A percentile compares a stretch with the other conserved stretches of the same genome.
Conservation (phyloP, 2,113 vertebrate species). For the Vombatus ursinus region DNA sequence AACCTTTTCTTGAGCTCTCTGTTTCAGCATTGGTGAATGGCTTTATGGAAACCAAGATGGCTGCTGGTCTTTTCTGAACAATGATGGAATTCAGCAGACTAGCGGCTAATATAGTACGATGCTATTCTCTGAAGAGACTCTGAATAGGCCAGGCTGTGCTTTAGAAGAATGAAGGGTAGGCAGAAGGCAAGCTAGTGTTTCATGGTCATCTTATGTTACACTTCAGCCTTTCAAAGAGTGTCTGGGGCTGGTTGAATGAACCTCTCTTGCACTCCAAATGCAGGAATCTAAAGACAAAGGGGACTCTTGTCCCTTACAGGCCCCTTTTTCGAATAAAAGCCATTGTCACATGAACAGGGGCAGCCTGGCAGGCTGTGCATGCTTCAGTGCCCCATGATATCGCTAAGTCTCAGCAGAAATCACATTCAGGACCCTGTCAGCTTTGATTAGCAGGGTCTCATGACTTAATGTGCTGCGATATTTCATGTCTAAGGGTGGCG, state of each 20-base stretch:
- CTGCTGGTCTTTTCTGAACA: conserved; percentile 58
- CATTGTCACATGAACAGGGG: conserved; percentile 84
- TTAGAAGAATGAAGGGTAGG: conserved; percentile 76
- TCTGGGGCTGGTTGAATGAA: conserved; percentile 84
- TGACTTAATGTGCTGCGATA: conserved; percentile 83
- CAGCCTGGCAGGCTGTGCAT: conserved; percentile 86
- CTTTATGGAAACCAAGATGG: conserved; percentile 60
- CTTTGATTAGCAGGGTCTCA: conserved; percentile 85
- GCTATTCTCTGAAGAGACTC: conserved; percentile 70
- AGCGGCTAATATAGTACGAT: conserved; percentile 67
- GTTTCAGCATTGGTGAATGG: not conserved
- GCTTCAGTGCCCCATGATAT: conserved; percentile 84
- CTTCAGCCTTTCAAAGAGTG: conserved; percentile 85
- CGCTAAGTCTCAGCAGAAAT: conserved; percentile 79
- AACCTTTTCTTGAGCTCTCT: not conserved
- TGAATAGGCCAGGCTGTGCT: conserved; percentile 79
- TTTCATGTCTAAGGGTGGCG: conserved; percentile 83
- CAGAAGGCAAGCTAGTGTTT: conserved; percentile 83
- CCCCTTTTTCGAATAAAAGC: conserved; percentile 82
- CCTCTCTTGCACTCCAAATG: conserved; percentile 80
- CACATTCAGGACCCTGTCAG: conserved; percentile 85
- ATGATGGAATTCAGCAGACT: conserved; percentile 75
- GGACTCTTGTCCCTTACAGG: conserved; percentile 85
- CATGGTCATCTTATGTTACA: conserved; percentile 84
- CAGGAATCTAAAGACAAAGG: conserved; percentile 83